A percentile compares a stretch with the other conserved stretches of the same genome.
Evolutionary conservation across 2,888 invertebrate genomes (phyloP).

Genomic region (Pediacus dermestoides): DNA sequence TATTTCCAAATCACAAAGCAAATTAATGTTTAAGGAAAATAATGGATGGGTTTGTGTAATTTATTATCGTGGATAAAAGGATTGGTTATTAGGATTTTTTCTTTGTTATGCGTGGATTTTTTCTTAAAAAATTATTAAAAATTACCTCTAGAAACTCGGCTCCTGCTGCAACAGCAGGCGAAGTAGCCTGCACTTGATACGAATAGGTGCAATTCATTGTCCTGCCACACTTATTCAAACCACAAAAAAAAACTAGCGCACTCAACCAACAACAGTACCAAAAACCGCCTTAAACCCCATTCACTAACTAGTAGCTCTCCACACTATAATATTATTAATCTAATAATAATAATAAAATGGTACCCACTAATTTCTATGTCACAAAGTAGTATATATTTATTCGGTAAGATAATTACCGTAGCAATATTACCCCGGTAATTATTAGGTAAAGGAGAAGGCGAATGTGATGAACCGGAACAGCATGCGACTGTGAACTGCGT

Average conservation of each 20-base stretch:
- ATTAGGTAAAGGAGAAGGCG: conserved; percentile 21
- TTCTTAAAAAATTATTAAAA: conserved; percentile 6
- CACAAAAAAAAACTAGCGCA: no score
- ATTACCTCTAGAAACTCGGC: conserved; percentile 48
- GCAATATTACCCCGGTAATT: conserved; percentile 33
- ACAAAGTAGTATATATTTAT: conserved; percentile 40
- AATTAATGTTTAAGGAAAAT: neutral
- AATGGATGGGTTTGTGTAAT: no score
- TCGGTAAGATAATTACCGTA: conserved; percentile 38
- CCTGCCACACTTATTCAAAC: no score
- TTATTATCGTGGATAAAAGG: no score
- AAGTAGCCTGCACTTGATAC: conserved; percentile 46
- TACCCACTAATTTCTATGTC: conserved; percentile 40
- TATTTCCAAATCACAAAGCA: no score
- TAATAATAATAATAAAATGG: conserved; percentile 31
- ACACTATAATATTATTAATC: conserved; percentile 1
- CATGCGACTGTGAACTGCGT: conserved; percentile 35
- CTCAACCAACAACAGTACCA: no score
- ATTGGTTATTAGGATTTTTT: no score
- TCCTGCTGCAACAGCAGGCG: conserved; percentile 44
- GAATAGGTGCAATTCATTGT: conserved; percentile 47
- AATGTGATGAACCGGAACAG: conserved; percentile 38
- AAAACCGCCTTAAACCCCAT: no score
- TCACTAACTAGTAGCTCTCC: no score
- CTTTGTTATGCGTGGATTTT: no score